Evolutionary conservation across 2,113 vertebrate genomes (phyloP), one percentile per base, ranked within the genome.

Genomic region (Gobio gobio): DNA sequence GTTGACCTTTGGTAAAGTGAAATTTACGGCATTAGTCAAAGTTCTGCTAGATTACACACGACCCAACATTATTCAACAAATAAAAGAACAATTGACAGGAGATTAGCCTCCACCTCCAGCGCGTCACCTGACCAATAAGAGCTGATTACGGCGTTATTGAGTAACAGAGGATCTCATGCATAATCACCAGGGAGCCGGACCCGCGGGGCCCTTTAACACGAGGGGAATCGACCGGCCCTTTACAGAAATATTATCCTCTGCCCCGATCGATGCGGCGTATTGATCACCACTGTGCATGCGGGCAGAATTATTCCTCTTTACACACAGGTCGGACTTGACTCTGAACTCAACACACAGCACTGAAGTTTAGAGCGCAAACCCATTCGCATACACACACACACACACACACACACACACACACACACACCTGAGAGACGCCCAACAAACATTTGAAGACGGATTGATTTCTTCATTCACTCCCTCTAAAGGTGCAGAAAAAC

Each of bases 81-180:
- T 10, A 24, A 22, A 5, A 47, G 13, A 10, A n/a, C 49, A 51
- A 63, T 49, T 64, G 8, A 24, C 24, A 13, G 8, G 14, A 26
- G n/a, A 1, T 70, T 83, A 58, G 83, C 64, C 78, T 85, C 89
- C 82, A 36, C 83, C 49, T 45, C 82, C 47, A 49, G 76, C 70
- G 83, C 83, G 83, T 74, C 72, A 73, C 84, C 89, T 61, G 76
- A 86, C 88, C 89, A 89, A 91, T 90, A 91, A 89, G 68, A 89
- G 91, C 91, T 90, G 85, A 92, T 93, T 85, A 89, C 40, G 80
- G 36, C 61, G 24, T 45, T 54, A 82, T 56, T 51, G 89, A 89
- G 83, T 49, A 76, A 74, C 86, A 76, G 61, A 92, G 75, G 82
- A 73, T 73, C 73, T 73, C 73, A 72, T 75, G 82, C 51, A 81